A percentile compares a stretch with the other conserved stretches of the same genome.
Conservation (phyloP, 2,113 vertebrate species). For the Coregonus clupeaformis region DNA sequence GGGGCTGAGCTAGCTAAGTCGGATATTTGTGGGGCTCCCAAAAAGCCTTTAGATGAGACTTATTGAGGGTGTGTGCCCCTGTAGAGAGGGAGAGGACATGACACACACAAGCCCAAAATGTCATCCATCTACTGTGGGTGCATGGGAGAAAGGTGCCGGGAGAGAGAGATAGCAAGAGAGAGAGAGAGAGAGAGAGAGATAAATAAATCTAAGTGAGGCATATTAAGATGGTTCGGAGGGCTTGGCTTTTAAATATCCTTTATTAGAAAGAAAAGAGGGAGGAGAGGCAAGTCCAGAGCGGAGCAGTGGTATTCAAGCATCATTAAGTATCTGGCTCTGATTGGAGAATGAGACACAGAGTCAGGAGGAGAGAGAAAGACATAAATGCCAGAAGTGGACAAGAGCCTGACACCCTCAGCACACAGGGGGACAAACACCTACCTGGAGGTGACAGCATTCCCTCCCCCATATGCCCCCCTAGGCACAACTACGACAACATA, state of each 20-base stretch:
- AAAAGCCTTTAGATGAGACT: slow-evolving; percentile 13
- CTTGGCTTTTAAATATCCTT: no score
- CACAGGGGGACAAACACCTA: no score
- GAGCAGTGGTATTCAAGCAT: slow-evolving; percentile 80
- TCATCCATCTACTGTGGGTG: slow-evolving; percentile 43
- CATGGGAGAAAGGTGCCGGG: fast-evolving
- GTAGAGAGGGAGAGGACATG: slow-evolving; percentile 11
- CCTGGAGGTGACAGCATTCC: no score
- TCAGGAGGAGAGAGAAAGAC: slow-evolving; percentile 11
- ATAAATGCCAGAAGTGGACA: no score
- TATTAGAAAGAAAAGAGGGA: no score
- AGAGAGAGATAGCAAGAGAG: no score
- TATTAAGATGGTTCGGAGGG: no score
- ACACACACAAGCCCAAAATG: slow-evolving; percentile 35
- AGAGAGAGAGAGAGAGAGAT: neutral
- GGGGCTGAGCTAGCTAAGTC: no score
- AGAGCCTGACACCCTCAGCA: no score
- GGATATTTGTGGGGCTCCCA: slow-evolving; percentile 15
- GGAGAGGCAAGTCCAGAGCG: slow-evolving; percentile 61
- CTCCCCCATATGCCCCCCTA: no score
- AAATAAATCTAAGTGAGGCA: no score
- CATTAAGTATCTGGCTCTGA: slow-evolving; percentile 76
- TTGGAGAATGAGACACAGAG: slow-evolving; percentile 41
- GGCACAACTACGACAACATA: no score
- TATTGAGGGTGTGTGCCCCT: slow-evolving; percentile 43